phyloP scores from a whole-genome alignment of 2,113 vertebrate species.

The Strigops habroptila region DNA sequence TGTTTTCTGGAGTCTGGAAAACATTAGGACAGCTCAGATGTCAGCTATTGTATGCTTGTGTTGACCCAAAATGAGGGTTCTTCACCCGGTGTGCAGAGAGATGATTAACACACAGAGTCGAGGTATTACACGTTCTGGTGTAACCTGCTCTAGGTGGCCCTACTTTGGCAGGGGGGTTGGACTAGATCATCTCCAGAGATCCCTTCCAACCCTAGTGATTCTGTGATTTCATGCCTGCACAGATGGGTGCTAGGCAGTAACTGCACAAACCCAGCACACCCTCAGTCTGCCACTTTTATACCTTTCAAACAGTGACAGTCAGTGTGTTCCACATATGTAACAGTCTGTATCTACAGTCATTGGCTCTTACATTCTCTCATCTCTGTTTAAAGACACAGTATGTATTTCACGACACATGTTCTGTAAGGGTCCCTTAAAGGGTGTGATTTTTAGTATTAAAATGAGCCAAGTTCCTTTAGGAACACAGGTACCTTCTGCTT shows the following conservation, averaged over 20 bases:
- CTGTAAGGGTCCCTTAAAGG: neutral
- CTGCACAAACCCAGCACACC: neutral
- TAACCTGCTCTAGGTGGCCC: neutral
- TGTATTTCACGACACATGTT: neutral
- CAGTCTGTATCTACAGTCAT: neutral
- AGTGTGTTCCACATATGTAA: neutral
- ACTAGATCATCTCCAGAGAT: neutral
- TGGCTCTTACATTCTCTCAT: neutral
- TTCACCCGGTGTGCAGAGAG: neutral
- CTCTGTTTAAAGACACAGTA: neutral
- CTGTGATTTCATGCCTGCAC: neutral
- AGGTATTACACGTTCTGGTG: neutral
- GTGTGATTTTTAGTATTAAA: neutral
- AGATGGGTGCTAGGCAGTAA: neutral
- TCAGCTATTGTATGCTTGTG: fast-evolving
- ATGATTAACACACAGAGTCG: neutral
- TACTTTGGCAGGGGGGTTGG: neutral
- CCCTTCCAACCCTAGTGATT: neutral
- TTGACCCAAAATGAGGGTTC: neutral
- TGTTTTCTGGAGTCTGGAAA: neutral
- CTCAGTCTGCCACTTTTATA: neutral
- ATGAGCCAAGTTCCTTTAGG: neutral
- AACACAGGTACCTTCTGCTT: neutral
- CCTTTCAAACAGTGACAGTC: neutral
- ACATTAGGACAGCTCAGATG: fast-evolving